These are phyloP conservation scores for Drosophila ficusphila DNA, from an alignment of 1,140 invertebrate genomes.

Conservation along the genomic window DNA sequence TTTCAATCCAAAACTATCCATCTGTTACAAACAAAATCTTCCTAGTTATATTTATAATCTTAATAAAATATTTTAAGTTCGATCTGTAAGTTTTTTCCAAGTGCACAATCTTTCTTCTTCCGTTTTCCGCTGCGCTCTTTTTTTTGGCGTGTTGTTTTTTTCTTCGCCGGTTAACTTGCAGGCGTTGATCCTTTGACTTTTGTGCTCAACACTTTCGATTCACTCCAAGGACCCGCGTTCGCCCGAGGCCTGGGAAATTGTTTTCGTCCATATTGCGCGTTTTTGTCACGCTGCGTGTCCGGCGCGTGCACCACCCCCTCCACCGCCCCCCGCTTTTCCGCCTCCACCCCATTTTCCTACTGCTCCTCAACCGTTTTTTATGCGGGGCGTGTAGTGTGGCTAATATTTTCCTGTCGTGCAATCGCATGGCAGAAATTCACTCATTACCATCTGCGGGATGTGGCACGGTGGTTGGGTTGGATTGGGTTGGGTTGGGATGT, in stretches of 20 bases:
- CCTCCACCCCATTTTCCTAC: conserved; percentile 1
- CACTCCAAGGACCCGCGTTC: not conserved
- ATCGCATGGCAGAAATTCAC: conserved; percentile 62
- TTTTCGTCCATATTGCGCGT: conserved; percentile 63
- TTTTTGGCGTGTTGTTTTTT: conserved; percentile 28
- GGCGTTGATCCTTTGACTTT: conserved; percentile 82
- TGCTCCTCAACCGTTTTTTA: conserved; percentile 54
- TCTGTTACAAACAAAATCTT: too few species aligned
- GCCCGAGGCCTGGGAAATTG: conserved; percentile 68
- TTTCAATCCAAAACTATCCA: too few species aligned
- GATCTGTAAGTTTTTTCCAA: not conserved
- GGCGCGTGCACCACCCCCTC: conserved; percentile 58
- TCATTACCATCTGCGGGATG: conserved; percentile 72
- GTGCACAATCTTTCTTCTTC: not conserved
- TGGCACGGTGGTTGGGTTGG: conserved; percentile 21
- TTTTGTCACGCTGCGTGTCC: conserved; percentile 72
- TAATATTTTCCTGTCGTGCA: conserved; percentile 77
- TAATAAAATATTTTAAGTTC: too few species aligned
- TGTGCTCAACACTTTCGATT: conserved; percentile 69
- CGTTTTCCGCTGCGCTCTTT: conserved; percentile 10
- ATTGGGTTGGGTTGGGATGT: too few species aligned
- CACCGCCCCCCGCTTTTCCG: not conserved
- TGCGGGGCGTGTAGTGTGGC: conserved; percentile 77
- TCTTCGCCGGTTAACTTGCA: conserved; percentile 59
- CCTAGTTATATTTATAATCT: too few species aligned